Percentiles rank a stretch among this genome's conserved stretches.
Conservation (phyloP, 1,140 invertebrate species). For the Drosophila ficusphila region DNA sequence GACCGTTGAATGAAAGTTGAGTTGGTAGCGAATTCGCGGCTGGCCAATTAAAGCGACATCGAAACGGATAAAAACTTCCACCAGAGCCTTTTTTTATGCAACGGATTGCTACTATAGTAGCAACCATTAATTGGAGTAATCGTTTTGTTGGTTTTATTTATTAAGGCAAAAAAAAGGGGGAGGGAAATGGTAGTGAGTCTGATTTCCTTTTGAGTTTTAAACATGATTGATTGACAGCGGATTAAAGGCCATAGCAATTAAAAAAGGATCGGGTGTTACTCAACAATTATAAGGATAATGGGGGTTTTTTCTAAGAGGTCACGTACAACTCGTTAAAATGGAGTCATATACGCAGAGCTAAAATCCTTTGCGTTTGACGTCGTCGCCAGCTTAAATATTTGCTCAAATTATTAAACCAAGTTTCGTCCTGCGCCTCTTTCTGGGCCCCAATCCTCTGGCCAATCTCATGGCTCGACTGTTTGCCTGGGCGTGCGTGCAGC, state of each 20-base stretch:
- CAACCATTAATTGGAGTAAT: constrained; percentile 68
- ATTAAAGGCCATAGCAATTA: constrained; percentile 4
- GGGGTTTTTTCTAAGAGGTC: neutral
- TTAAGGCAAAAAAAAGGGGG: neutral
- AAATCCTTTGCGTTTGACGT: neutral
- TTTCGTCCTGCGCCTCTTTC: neutral
- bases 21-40: constrained; percentile 2
- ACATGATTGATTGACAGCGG: constrained; percentile 21
- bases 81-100: constrained; percentile 47
- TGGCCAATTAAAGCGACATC: constrained; percentile 33
- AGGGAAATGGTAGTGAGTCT: too few species aligned
- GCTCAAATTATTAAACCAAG: constrained; percentile 70
- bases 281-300: neutral
- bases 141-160: constrained; percentile 32
- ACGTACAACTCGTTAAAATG: neutral
- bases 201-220: constrained; percentile 18
- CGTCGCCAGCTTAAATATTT: constrained; percentile 65
- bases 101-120: constrained; percentile 20
- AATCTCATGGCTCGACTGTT: constrained; percentile 51
- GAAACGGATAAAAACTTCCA: constrained; percentile 18
- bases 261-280: constrained; percentile 8
- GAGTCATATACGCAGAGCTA: neutral
- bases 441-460: constrained; percentile 12
- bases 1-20: too few species aligned
- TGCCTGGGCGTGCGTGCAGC: constrained; percentile 59